Evolutionary conservation across 2,888 invertebrate genomes (phyloP).

Genomic region (Meliscaeva auricollis): DNA sequence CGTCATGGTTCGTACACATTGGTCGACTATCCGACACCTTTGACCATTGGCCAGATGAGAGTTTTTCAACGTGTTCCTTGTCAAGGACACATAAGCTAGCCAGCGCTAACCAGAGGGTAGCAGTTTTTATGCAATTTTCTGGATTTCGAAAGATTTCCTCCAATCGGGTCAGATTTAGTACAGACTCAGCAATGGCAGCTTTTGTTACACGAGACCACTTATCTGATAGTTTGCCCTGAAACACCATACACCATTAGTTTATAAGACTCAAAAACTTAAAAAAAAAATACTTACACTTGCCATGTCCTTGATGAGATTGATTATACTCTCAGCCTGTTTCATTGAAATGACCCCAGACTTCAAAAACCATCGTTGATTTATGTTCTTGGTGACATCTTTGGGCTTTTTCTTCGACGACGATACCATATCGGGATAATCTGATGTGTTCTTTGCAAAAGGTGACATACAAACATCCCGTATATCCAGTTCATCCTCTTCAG

Average conservation of each 20-base stretch:
- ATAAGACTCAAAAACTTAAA: not conserved
- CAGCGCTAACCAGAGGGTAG: constrained; percentile 95
- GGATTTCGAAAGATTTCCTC: constrained; percentile 91
- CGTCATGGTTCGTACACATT: constrained; percentile 98
- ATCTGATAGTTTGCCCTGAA: constrained; percentile 92
- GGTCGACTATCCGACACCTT: constrained; percentile 88
- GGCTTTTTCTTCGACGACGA: constrained; percentile 66
- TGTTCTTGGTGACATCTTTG: constrained; percentile 81
- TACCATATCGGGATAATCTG: constrained; percentile 46
- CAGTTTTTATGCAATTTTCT: constrained; percentile 91
- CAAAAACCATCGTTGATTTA: constrained; percentile 91
- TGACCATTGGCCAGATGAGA: constrained; percentile 92
- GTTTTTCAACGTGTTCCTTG: constrained; percentile 93
- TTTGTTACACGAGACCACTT: constrained; percentile 95
- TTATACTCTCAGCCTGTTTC: constrained; percentile 94
- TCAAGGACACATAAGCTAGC: constrained; percentile 97
- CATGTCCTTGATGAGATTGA: constrained; percentile 95
- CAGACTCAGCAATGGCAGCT: constrained; percentile 94
- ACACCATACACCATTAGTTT: no score
- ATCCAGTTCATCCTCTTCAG: constrained; percentile 70
- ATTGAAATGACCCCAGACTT: constrained; percentile 91
- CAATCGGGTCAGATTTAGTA: constrained; percentile 92
- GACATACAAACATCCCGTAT: constrained; percentile 77
- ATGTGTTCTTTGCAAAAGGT: constrained; percentile 64
- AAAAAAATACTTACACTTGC: constrained; percentile 88